A percentile compares a stretch with the other conserved stretches of the same genome.
These are phyloP conservation scores for Drosophila leontia DNA, from an alignment of 1,140 invertebrate genomes.

Conservation along the genomic window DNA sequence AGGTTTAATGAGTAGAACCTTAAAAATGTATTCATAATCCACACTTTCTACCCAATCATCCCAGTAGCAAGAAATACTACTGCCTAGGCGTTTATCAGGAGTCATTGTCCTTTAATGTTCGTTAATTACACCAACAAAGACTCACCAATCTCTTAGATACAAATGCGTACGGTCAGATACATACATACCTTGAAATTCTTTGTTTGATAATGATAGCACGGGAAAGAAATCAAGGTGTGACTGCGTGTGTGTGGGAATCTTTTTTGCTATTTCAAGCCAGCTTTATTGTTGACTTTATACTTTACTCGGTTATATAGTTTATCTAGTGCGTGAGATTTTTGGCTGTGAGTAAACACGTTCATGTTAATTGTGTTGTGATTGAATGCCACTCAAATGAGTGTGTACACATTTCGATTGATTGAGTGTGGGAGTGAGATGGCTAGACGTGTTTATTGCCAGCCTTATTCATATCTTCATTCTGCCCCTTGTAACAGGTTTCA, in stretches of 20 bases:
- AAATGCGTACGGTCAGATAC: slow-evolving; percentile 2
- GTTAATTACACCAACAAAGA: slow-evolving; percentile 7
- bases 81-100: neutral
- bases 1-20: no score
- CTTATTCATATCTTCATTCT: neutral
- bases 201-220: neutral
- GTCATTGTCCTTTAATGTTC: slow-evolving; percentile 9
- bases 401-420: slow-evolving; percentile 36
- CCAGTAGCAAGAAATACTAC: neutral
- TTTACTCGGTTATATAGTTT: slow-evolving; percentile 47
- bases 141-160: slow-evolving; percentile 5
- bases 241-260: slow-evolving; percentile 25
- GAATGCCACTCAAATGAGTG: slow-evolving; percentile 67
- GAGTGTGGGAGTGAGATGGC: slow-evolving; percentile 27
- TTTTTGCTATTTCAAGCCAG: slow-evolving; percentile 18
- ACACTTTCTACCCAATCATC: slow-evolving; percentile 4
- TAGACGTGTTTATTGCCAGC: slow-evolving; percentile 31
- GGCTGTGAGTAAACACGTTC: slow-evolving; percentile 24
- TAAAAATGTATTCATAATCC: no score
- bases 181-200: neutral
- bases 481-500: slow-evolving; percentile 58
- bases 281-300: slow-evolving; percentile 37
- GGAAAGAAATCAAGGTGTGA: slow-evolving; percentile 26
- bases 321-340: slow-evolving; percentile 48
- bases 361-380: slow-evolving; percentile 79